Conservation (phyloP, 2,888 invertebrate species). For the Cantharis rufa region DNA sequence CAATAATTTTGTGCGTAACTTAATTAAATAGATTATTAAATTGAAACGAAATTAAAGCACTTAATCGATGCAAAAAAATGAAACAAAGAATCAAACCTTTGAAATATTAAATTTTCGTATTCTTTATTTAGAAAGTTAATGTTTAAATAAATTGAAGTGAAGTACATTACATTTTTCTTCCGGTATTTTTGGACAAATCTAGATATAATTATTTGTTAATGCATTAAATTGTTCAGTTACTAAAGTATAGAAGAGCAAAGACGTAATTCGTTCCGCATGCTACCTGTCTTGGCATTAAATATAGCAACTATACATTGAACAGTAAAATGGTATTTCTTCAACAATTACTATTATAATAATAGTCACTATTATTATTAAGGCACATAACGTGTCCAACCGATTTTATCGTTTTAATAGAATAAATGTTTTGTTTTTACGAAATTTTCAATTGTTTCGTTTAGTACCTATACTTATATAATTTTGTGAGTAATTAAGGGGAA, state of each 20-base stretch:
- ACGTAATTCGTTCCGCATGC: not conserved
- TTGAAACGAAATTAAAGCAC: too few relatives aligned
- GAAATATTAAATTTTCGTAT: not conserved
- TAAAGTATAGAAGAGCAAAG: not conserved
- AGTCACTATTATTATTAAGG: not conserved
- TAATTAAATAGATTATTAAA: too few relatives aligned
- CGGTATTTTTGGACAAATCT: not conserved
- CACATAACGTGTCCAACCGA: not conserved
- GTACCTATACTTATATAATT: not conserved
- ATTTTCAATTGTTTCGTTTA: not conserved
- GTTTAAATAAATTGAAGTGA: not conserved
- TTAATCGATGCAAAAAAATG: too few relatives aligned
- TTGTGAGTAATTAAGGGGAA: not conserved
- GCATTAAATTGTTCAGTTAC: not conserved
- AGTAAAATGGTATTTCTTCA: not conserved
- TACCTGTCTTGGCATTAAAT: not conserved
- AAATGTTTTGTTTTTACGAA: not conserved
- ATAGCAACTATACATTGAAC: not conserved
- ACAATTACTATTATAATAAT: not conserved
- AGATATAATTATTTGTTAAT: not conserved
- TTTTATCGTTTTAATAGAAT: not conserved
- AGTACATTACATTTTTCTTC: not conserved
- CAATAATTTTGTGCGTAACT: too few relatives aligned
- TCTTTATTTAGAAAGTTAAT: not conserved
- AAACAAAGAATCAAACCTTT: not conserved